Percentiles rank a stretch among this genome's conserved stretches.
These are phyloP conservation scores for Sebastes glaucus DNA, from an alignment of 2,797 vertebrate genomes.

Conservation along the genomic window DNA sequence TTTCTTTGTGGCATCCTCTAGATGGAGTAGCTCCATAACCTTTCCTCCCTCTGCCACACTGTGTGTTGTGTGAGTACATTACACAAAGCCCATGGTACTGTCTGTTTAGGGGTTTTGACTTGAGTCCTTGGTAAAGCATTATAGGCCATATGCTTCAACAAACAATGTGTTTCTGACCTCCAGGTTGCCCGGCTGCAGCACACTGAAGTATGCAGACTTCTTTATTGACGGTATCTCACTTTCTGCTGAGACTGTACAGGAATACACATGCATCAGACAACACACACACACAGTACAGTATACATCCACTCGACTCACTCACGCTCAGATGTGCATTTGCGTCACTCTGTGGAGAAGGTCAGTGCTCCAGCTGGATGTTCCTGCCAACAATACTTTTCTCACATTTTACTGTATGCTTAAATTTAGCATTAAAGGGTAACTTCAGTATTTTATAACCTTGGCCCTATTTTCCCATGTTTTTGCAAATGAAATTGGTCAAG, in stretches of 20 bases:
- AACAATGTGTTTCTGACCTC: slow-evolving; percentile 36
- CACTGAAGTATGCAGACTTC: slow-evolving; percentile 13
- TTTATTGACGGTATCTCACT: not conserved
- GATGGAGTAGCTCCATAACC: slow-evolving; percentile 49
- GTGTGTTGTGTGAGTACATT: slow-evolving; percentile 34
- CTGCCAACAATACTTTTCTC: not conserved
- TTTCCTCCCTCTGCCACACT: slow-evolving; percentile 26
- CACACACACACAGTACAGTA: not conserved
- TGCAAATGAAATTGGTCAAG: too few relatives aligned
- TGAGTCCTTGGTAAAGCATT: slow-evolving; percentile 2
- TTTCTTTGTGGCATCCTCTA: slow-evolving; percentile 36
- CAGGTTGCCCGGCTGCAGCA: slow-evolving; percentile 53
- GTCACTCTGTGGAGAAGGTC: slow-evolving; percentile 34
- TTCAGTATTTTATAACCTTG: too few relatives aligned
- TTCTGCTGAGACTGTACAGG: slow-evolving; percentile 8
- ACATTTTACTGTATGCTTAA: not conserved
- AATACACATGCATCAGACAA: not conserved
- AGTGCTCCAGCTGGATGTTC: not conserved
- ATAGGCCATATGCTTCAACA: slow-evolving; percentile 25
- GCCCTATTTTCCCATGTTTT: too few relatives aligned
- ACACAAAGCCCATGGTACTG: slow-evolving; percentile 6
- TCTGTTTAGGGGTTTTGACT: slow-evolving; percentile 18
- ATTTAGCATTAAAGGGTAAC: not conserved
- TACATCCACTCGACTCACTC: not conserved
- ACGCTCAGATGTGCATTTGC: not conserved